Evolutionary conservation across 2,797 vertebrate species (phyloP).

Genomic region (Aselliscus stoliczkanus): DNA sequence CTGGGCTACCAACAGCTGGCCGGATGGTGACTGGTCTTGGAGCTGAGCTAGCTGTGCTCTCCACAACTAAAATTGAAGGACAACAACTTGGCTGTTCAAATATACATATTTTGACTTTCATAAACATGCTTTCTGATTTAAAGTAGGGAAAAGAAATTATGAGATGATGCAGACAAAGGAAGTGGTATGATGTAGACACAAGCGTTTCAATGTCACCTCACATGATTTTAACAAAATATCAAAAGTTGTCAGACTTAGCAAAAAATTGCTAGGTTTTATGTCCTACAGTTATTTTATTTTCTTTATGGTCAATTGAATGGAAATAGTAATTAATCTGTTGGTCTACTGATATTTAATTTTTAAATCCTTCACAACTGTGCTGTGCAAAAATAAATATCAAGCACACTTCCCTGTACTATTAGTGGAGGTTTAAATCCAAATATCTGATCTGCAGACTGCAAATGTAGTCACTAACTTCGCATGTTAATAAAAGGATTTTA

Average conservation of each 20-base stretch:
- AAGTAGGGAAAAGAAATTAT: not conserved
- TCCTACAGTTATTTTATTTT: not conserved
- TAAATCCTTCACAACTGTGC: not conserved
- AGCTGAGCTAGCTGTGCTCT: too few species aligned
- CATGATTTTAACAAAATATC: not conserved
- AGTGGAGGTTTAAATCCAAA: not conserved
- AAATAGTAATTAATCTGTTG: not conserved
- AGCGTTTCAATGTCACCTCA: not conserved
- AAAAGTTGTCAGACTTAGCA: not conserved
- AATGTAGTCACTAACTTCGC: not conserved
- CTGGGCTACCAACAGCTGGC: too few species aligned
- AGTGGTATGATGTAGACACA: not conserved
- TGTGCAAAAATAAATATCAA: slow-evolving; percentile 6
- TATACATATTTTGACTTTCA: not conserved
- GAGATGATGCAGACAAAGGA: not conserved
- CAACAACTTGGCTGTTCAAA: not conserved
- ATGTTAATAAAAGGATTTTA: not conserved
- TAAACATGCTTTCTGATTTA: not conserved
- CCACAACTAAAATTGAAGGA: too few species aligned
- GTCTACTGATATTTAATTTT: not conserved
- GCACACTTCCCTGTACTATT: not conserved
- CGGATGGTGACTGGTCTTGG: too few species aligned
- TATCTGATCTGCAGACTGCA: not conserved
- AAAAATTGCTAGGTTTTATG: not conserved
- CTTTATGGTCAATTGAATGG: not conserved